Evolutionary conservation across 2,797 vertebrate genomes (phyloP).

Genomic region (Coregonus sp.): DNA sequence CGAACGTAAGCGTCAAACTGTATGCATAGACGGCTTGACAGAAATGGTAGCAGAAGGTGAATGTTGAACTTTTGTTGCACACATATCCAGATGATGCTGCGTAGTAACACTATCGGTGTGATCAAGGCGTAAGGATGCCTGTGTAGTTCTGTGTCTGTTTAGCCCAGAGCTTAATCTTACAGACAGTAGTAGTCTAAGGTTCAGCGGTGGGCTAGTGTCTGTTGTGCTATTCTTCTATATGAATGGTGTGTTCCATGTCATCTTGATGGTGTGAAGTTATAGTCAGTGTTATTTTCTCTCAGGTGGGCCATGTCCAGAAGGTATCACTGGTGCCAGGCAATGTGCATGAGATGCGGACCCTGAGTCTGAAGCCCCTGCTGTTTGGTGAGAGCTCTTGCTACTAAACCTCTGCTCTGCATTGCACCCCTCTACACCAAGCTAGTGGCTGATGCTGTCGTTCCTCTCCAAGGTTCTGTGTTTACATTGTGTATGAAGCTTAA

Average conservation of each 20-base stretch:
- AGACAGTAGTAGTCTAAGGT: too few relatives aligned
- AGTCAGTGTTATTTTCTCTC: constrained; percentile 30
- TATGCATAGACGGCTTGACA: too few relatives aligned
- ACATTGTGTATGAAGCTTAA: background rate
- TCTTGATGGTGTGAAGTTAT: constrained; percentile 11
- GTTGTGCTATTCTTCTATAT: background rate
- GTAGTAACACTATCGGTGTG: too few relatives aligned
- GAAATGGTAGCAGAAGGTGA: too few relatives aligned
- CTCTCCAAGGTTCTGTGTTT: background rate
- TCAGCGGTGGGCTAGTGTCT: background rate
- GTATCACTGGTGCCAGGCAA: constrained; percentile 82
- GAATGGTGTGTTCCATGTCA: background rate
- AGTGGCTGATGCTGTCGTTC: background rate
- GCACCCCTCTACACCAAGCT: background rate
- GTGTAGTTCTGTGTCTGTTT: background rate
- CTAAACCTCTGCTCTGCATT: background rate
- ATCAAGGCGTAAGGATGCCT: background rate
- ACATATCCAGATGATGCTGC: too few relatives aligned
- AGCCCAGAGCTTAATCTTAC: background rate
- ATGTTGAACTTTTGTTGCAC: too few relatives aligned
- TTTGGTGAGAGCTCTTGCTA: constrained; percentile 80
- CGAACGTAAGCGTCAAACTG: too few relatives aligned
- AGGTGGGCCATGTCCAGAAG: constrained; percentile 93
- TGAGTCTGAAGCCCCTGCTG: constrained; percentile 92
- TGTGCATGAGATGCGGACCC: constrained; percentile 86